Conservation (phyloP, 2,797 vertebrate species). For the Siniperca undulata region DNA sequence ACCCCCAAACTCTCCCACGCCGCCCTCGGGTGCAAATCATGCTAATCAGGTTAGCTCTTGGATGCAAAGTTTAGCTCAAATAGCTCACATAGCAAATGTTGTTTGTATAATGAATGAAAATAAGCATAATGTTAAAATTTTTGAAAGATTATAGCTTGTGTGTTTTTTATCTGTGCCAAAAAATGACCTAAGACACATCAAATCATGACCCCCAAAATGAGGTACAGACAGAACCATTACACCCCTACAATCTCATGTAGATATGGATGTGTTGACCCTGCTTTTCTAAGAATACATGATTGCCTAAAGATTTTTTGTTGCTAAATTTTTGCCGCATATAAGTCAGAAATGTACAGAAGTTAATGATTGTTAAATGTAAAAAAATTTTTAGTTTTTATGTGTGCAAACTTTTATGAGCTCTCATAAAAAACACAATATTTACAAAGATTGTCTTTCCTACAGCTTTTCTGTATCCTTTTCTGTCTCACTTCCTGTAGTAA, state of each 20-base stretch:
- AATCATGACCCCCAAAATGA: not conserved
- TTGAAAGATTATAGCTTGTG: not conserved
- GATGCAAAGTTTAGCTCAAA: too few relatives aligned
- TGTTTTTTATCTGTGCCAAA: not conserved
- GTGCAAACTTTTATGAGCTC: not conserved
- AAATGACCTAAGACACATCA: not conserved
- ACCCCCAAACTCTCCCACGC: too few relatives aligned
- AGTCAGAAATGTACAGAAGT: too few relatives aligned
- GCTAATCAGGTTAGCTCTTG: too few relatives aligned
- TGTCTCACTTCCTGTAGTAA: slow-evolving; percentile 18
- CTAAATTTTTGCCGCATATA: not conserved
- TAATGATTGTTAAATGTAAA: not conserved
- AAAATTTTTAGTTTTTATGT: not conserved
- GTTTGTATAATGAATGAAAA: too few relatives aligned
- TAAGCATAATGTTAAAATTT: not conserved
- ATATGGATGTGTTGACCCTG: not conserved
- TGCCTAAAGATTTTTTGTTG: not conserved
- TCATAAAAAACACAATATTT: not conserved
- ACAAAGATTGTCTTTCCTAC: not conserved
- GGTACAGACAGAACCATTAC: not conserved
- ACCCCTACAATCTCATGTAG: not conserved
- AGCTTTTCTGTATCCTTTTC: slow-evolving; percentile 14
- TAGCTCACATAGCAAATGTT: too few relatives aligned
- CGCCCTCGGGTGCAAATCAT: too few relatives aligned
- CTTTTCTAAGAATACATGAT: not conserved